These are phyloP conservation scores for Eudyptes chrysolophus DNA, from an alignment of 2,113 vertebrate genomes.

Conservation along the genomic window DNA sequence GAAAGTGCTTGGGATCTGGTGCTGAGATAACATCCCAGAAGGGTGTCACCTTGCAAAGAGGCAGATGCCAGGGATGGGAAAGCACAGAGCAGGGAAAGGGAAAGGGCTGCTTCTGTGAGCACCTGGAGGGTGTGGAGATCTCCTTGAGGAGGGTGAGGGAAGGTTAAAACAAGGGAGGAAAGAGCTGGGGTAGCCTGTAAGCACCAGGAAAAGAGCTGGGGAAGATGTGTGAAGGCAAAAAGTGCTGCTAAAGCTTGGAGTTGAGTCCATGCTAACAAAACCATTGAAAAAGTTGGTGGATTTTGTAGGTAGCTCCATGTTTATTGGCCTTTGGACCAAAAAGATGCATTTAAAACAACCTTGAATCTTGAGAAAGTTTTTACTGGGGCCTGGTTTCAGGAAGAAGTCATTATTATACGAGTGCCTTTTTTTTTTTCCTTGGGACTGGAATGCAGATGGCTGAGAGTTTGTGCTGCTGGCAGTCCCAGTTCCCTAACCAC, in stretches of 20 bases:
- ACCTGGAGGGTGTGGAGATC: neutral
- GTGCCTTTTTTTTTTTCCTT: neutral
- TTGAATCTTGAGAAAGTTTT: neutral
- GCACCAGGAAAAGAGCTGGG: neutral
- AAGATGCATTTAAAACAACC: neutral
- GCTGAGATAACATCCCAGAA: neutral
- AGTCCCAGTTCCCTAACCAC: neutral
- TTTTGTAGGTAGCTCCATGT: neutral
- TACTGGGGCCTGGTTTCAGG: neutral
- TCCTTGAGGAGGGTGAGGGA: neutral
- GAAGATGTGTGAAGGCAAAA: neutral
- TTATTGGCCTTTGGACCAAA: neutral
- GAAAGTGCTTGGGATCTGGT: neutral
- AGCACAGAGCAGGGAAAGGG: neutral
- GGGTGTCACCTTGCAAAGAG: neutral
- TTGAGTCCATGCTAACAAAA: neutral
- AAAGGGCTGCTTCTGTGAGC: neutral
- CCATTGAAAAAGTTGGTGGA: neutral
- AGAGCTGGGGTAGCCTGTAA: neutral
- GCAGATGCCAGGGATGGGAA: neutral
- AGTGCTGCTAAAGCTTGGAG: neutral
- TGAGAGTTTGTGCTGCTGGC: neutral
- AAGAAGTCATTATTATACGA: neutral
- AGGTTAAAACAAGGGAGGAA: neutral
- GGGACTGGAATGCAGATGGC: neutral